Evolutionary conservation across 2,888 invertebrate species (phyloP).

Genomic region (Cosmorhoe ocellata): DNA sequence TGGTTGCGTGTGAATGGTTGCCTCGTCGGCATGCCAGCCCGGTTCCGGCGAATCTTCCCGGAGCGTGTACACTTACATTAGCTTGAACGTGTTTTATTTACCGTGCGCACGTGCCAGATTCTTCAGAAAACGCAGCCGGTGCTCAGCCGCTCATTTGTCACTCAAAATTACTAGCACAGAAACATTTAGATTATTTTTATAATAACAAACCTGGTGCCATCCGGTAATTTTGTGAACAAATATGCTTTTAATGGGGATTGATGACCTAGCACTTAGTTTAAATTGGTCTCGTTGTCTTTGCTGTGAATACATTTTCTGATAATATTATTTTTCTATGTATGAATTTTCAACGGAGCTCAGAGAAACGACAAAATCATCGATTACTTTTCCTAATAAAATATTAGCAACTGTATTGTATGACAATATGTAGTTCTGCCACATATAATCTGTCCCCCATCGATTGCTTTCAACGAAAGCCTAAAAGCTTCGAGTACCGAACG

Average conservation of each 20-base stretch:
- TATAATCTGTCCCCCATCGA: constrained; percentile 2
- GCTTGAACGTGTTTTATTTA: constrained; percentile 69
- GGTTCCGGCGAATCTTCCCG: no score
- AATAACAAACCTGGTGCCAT: constrained; percentile 34
- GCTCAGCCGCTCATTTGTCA: constrained; percentile 70
- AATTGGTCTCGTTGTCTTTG: constrained; percentile 10
- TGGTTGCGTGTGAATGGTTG: no score
- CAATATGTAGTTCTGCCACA: no score
- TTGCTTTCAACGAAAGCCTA: constrained; percentile 13
- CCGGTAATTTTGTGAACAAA: constrained; percentile 25
- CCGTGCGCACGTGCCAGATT: constrained; percentile 63
- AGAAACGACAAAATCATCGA: no score
- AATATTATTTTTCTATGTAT: no score
- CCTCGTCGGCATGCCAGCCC: no score
- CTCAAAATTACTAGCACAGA: constrained; percentile 55
- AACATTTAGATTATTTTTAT: constrained; percentile 54
- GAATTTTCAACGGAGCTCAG: no score
- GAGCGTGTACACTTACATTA: no score
- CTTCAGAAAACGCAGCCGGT: constrained; percentile 54
- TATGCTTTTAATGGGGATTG: constrained; percentile 26
- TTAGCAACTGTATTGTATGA: no score
- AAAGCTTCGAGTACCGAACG: constrained; percentile 43
- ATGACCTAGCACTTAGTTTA: constrained; percentile 14
- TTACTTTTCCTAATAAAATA: no score
- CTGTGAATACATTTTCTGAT: constrained; percentile 12